phyloP scores from a whole-genome alignment of 1,140 invertebrate genomes.

The Xylocopa sonorina region DNA sequence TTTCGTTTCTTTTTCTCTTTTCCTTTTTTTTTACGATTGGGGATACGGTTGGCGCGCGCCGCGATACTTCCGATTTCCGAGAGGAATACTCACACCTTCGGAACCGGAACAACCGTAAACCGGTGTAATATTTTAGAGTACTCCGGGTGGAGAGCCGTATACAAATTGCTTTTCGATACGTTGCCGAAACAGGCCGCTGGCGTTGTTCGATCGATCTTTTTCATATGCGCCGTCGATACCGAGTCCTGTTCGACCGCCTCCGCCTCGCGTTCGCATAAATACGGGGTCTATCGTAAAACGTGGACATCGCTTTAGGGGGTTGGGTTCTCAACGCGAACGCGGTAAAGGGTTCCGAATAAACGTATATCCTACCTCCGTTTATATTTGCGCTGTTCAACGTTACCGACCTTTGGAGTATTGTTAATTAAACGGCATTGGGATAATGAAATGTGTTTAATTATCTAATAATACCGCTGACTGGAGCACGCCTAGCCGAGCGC shows the following conservation, averaged over 20 bases:
- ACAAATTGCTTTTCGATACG: constrained; percentile 46
- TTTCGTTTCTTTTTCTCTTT: no score
- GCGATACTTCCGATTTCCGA: neutral
- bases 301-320: neutral
- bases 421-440: neutral
- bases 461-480: no score
- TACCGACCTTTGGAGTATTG: no score
- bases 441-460: neutral
- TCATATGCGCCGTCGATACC: constrained; percentile 22
- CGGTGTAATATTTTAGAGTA: constrained; percentile 43
- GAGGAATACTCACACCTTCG: constrained; percentile 6
- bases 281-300: neutral
- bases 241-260: neutral
- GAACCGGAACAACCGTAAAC: constrained; percentile 24
- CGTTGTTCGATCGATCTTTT: constrained; percentile 33
- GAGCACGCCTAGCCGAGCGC: no score
- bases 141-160: neutral
- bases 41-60: neutral
- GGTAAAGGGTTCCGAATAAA: neutral
- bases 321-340: neutral
- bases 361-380: constrained; percentile 5
- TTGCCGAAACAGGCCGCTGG: constrained; percentile 32
- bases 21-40: neutral
- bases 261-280: constrained; percentile 14
- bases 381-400: neutral